phyloP scores from a whole-genome alignment of 2,797 vertebrate species.

The Enteromius fasciolatus region DNA sequence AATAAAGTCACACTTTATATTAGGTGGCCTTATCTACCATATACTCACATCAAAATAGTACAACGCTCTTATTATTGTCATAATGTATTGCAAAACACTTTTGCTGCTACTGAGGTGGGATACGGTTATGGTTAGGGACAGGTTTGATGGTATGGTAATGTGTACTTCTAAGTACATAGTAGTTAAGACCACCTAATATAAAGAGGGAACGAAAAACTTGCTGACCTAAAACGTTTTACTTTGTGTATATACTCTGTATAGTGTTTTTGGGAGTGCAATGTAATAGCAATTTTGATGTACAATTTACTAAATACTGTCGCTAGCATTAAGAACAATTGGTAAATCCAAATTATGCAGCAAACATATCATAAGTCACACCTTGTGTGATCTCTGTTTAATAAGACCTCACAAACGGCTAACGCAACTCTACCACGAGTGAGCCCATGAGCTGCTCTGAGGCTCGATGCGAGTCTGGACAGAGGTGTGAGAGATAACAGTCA shows the following conservation, averaged over 20 bases:
- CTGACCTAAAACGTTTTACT: neutral
- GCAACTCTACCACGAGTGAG: neutral
- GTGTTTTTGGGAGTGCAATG: neutral
- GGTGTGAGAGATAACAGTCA: slow-evolving; percentile 18
- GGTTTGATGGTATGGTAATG: too few species aligned
- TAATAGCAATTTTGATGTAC: neutral
- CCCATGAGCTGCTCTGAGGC: slow-evolving; percentile 37
- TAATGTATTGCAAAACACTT: too few species aligned
- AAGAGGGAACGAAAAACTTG: neutral
- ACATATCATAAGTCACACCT: neutral
- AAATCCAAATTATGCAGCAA: neutral
- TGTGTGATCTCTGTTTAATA: neutral
- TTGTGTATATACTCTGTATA: neutral
- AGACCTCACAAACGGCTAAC: neutral
- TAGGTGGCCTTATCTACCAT: too few species aligned
- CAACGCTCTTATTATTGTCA: too few species aligned
- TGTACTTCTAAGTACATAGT: too few species aligned
- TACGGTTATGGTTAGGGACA: too few species aligned
- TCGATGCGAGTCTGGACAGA: slow-evolving; percentile 56
- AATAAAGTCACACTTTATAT: too few species aligned
- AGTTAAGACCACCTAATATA: too few species aligned
- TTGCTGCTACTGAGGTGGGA: too few species aligned
- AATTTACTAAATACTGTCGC: neutral
- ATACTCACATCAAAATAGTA: too few species aligned
- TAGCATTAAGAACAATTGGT: neutral